Evolutionary conservation across 2,888 invertebrate species (phyloP).

Genomic region (Diabrotica balteata): DNA sequence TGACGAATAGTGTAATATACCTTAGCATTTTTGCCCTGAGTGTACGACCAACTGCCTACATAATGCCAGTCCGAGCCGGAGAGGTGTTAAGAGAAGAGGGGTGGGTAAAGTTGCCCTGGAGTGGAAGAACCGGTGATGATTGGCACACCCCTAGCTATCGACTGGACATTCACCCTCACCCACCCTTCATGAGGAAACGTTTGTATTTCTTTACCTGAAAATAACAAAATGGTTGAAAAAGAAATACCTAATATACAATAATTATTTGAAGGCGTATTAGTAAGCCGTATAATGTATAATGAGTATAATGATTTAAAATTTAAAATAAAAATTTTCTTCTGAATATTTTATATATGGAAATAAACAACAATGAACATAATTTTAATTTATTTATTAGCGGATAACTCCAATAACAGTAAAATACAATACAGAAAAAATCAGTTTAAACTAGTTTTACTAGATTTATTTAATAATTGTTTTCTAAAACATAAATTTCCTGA

Average conservation of each 20-base stretch:
- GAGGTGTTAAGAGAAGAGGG: constrained; percentile 22
- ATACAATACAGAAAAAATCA: too few species aligned
- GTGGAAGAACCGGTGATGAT: constrained; percentile 49
- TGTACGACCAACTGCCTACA: constrained; percentile 28
- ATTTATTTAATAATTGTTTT: too few species aligned
- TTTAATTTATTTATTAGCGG: too few species aligned
- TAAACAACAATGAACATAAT: too few species aligned
- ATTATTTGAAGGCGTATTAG: too few species aligned
- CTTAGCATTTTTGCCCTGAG: constrained; percentile 16
- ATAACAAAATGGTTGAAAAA: constrained; percentile 46
- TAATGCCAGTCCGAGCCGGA: constrained; percentile 9
- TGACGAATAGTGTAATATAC: constrained; percentile 12
- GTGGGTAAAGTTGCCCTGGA: constrained; percentile 32
- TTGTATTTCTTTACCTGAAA: constrained; percentile 42
- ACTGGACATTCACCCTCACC: constrained; percentile 51
- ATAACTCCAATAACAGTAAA: too few species aligned
- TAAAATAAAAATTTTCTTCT: too few species aligned
- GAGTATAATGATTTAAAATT: too few species aligned
- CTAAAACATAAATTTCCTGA: too few species aligned
- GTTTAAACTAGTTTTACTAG: too few species aligned
- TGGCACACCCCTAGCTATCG: constrained; percentile 52
- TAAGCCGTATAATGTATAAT: too few species aligned
- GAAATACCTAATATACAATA: background rate
- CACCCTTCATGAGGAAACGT: constrained; percentile 28
- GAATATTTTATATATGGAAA: too few species aligned